These are phyloP conservation scores for Ceratosolen solmsi DNA, from an alignment of 1,140 invertebrate species.

Conservation along the genomic window DNA sequence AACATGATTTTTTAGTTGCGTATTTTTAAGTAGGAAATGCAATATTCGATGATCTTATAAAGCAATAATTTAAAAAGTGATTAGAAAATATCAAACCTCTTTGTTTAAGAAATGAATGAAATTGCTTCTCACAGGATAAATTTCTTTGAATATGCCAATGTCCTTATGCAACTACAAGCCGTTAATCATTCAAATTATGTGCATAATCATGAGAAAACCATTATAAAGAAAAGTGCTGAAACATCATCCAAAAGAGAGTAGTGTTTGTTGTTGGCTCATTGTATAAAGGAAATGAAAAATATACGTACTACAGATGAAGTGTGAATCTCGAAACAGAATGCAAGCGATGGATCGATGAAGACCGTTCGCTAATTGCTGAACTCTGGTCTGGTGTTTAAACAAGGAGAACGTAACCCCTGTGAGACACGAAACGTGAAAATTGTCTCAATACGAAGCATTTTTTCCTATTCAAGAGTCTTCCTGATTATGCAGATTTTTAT, in stretches of 20 bases:
- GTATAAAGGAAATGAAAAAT: background rate
- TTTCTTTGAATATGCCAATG: background rate
- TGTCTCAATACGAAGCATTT: background rate
- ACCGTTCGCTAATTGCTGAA: conserved; percentile 30
- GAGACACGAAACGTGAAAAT: background rate
- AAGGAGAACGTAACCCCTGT: background rate
- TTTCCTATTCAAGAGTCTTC: conserved; percentile 41
- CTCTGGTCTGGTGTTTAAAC: background rate
- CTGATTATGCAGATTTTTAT: conserved; percentile 48
- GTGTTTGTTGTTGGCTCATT: background rate
- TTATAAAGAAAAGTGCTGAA: conserved; percentile 18
- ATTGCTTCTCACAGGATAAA: background rate
- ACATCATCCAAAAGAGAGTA: background rate
- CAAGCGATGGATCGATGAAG: background rate
- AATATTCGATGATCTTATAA: too few species aligned
- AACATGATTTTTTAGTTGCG: too few species aligned
- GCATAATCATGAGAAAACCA: conserved; percentile 19
- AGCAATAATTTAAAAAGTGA: too few species aligned
- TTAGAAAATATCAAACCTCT: too few species aligned
- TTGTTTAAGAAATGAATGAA: background rate
- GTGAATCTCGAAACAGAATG: background rate
- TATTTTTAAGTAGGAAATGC: too few species aligned
- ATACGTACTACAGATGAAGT: background rate
- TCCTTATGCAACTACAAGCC: background rate
- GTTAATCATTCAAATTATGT: conserved; percentile 6